Evolutionary conservation across 2,888 invertebrate genomes (phyloP).

Genomic region (Nasonia oneida): DNA sequence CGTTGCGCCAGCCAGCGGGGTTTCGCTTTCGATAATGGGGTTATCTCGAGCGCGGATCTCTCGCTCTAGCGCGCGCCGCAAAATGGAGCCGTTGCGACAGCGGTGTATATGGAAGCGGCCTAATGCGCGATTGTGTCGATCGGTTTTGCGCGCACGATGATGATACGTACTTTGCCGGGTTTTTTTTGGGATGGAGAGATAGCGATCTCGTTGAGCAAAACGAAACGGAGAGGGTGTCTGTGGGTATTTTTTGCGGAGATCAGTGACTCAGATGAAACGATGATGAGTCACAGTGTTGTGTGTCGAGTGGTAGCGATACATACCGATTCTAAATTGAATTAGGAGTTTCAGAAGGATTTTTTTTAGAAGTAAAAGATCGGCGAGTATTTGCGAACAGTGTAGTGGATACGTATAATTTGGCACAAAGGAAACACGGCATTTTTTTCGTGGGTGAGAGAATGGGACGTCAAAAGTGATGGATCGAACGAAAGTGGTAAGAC

Average conservation of each 20-base stretch:
- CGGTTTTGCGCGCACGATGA: slow-evolving; percentile 9
- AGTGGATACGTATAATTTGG: slow-evolving; percentile 2
- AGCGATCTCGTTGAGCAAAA: not conserved
- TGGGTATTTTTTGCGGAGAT: not conserved
- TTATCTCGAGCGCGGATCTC: slow-evolving; percentile 37
- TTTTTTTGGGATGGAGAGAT: not conserved
- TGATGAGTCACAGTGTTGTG: not conserved
- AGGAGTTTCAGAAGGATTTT: not conserved
- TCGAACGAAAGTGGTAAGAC: not conserved
- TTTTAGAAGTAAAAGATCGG: not conserved
- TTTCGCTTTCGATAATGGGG: slow-evolving; percentile 41
- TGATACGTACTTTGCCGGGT: not conserved
- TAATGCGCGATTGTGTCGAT: slow-evolving; percentile 18
- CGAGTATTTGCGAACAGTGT: not conserved
- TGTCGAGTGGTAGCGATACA: slow-evolving; percentile 4
- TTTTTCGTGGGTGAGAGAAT: not conserved
- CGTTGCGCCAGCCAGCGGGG: slow-evolving; percentile 31
- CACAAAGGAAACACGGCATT: not conserved
- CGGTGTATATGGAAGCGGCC: not conserved
- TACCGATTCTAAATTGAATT: slow-evolving; percentile 5
- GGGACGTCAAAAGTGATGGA: not conserved
- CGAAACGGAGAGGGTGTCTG: not conserved
- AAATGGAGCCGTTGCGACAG: slow-evolving; percentile 36
- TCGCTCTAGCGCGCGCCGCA: not conserved
- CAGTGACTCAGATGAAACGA: not conserved